Conservation (phyloP, 2,113 vertebrate species). For the Blennius ocellaris region DNA sequence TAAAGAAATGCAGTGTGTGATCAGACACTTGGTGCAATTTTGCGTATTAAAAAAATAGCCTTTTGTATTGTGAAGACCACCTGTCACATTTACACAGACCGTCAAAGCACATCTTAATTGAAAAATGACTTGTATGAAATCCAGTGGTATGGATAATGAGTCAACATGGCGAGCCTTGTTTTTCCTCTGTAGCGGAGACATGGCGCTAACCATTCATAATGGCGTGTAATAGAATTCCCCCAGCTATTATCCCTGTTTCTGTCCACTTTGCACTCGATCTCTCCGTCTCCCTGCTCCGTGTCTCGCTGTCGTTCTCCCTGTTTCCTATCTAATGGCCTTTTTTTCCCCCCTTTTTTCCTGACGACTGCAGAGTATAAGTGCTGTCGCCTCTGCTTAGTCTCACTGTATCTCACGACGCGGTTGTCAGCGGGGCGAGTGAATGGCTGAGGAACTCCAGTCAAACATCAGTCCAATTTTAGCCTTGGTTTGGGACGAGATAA, state of each 20-base stretch:
- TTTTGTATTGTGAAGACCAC: background rate
- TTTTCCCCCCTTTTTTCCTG: conserved; percentile 25
- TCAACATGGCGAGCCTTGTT: conserved; percentile 21
- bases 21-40: conserved; percentile 43
- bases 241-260: conserved; percentile 27
- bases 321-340: conserved; percentile 49
- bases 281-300: conserved; percentile 19
- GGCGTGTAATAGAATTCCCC: conserved; percentile 51
- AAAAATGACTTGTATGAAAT: conserved; percentile 12
- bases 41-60: background rate
- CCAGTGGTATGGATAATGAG: conserved; percentile 25
- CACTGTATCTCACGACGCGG: conserved; percentile 32
- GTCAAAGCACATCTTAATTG: conserved; percentile 2
- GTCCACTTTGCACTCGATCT: conserved; percentile 28
- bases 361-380: conserved; percentile 31
- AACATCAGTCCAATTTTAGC: conserved; percentile 60
- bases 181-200: conserved; percentile 33
- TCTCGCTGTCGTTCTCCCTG: conserved; percentile 41
- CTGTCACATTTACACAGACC: background rate
- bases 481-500: conserved; percentile 43
- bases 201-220: conserved; percentile 32
- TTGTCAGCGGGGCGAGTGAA: conserved; percentile 33
- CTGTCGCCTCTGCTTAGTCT: conserved; percentile 53
- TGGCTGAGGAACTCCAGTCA: conserved; percentile 41
- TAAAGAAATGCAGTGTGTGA: background rate